Conservation (phyloP, 2,888 invertebrate species). For the Oxyteleia sp. region DNA sequence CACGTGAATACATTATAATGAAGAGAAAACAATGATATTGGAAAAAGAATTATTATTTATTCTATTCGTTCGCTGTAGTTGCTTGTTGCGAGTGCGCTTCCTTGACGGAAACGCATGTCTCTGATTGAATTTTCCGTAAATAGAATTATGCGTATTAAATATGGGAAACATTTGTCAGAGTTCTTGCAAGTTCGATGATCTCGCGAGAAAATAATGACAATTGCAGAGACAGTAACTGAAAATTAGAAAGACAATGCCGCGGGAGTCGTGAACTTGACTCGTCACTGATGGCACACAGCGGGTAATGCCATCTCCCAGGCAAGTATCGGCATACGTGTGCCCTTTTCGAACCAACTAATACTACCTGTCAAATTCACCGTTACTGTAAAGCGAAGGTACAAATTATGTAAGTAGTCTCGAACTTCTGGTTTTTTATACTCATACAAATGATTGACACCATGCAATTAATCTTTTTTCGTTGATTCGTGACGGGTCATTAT, state of each 20-base stretch:
- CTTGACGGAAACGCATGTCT: constrained; percentile 33
- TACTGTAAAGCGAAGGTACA: constrained; percentile 55
- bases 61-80: constrained; percentile 1
- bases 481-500: constrained; percentile 28
- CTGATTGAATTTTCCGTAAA: constrained; percentile 51
- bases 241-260: constrained; percentile 58
- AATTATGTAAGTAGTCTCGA: constrained; percentile 45
- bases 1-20: neutral
- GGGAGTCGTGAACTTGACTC: constrained; percentile 70
- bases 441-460: constrained; percentile 39
- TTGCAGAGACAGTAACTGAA: constrained; percentile 37
- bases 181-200: constrained; percentile 56
- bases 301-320: constrained; percentile 32
- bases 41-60: constrained; percentile 16
- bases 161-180: constrained; percentile 40
- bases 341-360: constrained; percentile 42
- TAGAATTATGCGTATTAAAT: constrained; percentile 28
- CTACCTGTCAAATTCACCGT: constrained; percentile 63
- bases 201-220: constrained; percentile 58
- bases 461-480: constrained; percentile 50
- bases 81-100: constrained; percentile 20
- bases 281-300: constrained; percentile 42
- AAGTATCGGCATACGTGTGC: constrained; percentile 33
- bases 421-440: constrained; percentile 33
- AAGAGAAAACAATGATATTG: constrained; percentile 17